Evolutionary conservation across 1,140 invertebrate genomes (phyloP).

Genomic region (Bemisia tabaci): DNA sequence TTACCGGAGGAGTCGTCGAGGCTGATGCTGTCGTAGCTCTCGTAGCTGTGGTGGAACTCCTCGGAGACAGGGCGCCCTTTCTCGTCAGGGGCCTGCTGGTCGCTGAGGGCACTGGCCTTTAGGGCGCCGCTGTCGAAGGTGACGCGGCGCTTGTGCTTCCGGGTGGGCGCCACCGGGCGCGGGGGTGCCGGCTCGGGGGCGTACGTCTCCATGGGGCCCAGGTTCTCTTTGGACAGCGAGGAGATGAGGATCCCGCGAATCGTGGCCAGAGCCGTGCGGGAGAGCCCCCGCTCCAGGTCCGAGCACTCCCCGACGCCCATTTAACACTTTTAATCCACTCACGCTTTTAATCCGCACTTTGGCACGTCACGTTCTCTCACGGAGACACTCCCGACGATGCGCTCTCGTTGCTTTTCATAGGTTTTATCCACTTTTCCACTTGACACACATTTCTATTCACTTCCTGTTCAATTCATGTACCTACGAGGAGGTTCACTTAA

Average conservation of each 20-base stretch:
- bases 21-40: not conserved
- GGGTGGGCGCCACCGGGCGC: constrained; percentile 12
- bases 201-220: constrained; percentile 28
- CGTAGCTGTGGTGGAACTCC: constrained; percentile 7
- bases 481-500: too few species aligned
- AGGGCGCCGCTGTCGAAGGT: not conserved
- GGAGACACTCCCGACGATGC: too few species aligned
- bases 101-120: not conserved
- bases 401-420: too few species aligned
- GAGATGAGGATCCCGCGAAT: constrained; percentile 43
- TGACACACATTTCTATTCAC: too few species aligned
- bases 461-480: too few species aligned
- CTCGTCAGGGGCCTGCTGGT: not conserved
- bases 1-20: not conserved
- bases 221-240: constrained; percentile 42
- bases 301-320: not conserved
- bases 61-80: not conserved
- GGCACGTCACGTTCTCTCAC: too few species aligned
- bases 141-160: not conserved
- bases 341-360: too few species aligned
- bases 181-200: constrained; percentile 10
- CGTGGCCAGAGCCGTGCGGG: constrained; percentile 31
- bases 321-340: not conserved
- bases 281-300: constrained; percentile 9
- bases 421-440: too few species aligned